Conservation (phyloP, 2,113 vertebrate genomes). For the Poecile atricapillus region DNA sequence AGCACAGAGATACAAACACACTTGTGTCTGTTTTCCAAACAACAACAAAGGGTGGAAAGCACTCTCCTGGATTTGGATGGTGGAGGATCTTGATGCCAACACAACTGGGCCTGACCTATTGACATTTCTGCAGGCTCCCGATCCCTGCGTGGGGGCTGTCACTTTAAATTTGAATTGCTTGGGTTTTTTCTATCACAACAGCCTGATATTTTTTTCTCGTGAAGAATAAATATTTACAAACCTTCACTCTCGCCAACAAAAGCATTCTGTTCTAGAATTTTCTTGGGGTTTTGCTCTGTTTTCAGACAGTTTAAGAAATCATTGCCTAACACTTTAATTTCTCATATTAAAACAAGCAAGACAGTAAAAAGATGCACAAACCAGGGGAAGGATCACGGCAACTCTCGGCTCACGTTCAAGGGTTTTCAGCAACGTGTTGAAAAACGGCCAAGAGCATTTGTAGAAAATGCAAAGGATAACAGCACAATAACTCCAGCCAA, state of each 20-base stretch:
- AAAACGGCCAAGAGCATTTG: neutral
- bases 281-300: neutral
- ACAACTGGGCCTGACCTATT: neutral
- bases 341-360: neutral
- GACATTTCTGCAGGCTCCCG: neutral
- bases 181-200: neutral
- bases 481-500: neutral
- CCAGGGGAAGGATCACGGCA: neutral
- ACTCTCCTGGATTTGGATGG: neutral
- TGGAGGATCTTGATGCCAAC: neutral
- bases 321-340: neutral
- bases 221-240: conserved; percentile 38
- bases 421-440: rapidly evolving
- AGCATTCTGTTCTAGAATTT: conserved; percentile 31
- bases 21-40: neutral
- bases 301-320: neutral
- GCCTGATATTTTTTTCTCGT: neutral
- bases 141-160: neutral
- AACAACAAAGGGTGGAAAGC: neutral
- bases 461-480: neutral
- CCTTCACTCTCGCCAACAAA: conserved; percentile 2
- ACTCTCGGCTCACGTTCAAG: neutral
- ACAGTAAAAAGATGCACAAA: neutral
- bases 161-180: neutral
- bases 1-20: neutral